Conservation (phyloP, 2,888 invertebrate species). For the Hybos culiciformis region DNA sequence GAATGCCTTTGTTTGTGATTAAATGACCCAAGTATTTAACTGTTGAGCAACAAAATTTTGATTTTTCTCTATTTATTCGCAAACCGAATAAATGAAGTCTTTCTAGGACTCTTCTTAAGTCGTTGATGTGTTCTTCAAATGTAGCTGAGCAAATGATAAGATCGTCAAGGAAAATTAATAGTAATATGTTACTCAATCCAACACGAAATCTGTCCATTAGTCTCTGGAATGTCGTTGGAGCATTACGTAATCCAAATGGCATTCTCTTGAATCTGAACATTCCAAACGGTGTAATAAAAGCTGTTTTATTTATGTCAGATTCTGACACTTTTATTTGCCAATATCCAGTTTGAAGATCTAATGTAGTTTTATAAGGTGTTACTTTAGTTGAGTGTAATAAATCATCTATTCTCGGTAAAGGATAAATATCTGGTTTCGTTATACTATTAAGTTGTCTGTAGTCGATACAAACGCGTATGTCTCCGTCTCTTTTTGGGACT, state of each 20-base stretch:
- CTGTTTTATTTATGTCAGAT: constrained; percentile 17
- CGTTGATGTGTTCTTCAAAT: constrained; percentile 17
- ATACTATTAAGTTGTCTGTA: constrained; percentile 7
- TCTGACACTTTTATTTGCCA: constrained; percentile 9
- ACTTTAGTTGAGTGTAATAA: constrained; percentile 1
- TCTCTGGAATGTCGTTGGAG: constrained; percentile 18
- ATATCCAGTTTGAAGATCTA: constrained; percentile 2
- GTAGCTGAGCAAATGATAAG: constrained; percentile 16
- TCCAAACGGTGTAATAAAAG: too few species aligned
- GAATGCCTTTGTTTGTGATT: constrained; percentile 1
- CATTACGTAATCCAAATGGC: constrained; percentile 23
- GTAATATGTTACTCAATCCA: constrained; percentile 1
- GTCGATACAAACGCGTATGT: constrained; percentile 11
- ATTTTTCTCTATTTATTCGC: too few species aligned
- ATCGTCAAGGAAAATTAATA: constrained; percentile 20
- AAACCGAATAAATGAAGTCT: constrained; percentile 15
- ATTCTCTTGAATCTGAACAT: constrained; percentile 20
- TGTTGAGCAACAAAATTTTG: constrained; percentile 4
- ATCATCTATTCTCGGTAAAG: not conserved
- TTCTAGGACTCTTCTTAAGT: constrained; percentile 18
- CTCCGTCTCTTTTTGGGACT: constrained; percentile 18
- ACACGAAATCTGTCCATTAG: constrained; percentile 7
- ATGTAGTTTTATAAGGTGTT: constrained; percentile 15
- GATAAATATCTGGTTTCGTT: constrained; percentile 7
- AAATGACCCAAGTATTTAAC: constrained; percentile 6